These are phyloP conservation scores for Hypolimnas misippus DNA, from an alignment of 2,888 invertebrate genomes.

Conservation along the genomic window DNA sequence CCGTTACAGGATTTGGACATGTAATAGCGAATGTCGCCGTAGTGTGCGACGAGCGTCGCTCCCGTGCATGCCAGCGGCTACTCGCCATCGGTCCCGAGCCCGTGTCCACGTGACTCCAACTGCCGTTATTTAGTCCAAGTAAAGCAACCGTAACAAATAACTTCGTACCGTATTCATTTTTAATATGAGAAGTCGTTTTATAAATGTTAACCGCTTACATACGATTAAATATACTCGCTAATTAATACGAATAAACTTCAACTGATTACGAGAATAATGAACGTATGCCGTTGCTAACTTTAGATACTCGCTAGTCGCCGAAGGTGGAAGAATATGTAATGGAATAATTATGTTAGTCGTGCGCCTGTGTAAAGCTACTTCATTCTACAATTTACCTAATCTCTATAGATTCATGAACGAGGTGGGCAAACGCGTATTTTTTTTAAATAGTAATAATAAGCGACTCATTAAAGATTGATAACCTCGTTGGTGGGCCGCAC, in stretches of 20 bases:
- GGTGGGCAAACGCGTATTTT: conserved; percentile 56
- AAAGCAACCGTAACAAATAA: conserved; percentile 41
- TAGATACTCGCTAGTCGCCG: conserved; percentile 2
- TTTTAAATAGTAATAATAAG: conserved; percentile 58
- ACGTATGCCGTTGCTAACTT: conserved; percentile 13
- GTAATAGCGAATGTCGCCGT: neutral
- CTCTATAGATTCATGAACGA: conserved; percentile 48
- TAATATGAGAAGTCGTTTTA: conserved; percentile 30
- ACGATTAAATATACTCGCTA: conserved; percentile 35
- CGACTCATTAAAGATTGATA: conserved; percentile 73
- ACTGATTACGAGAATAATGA: conserved; percentile 29
- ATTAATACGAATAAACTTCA: conserved; percentile 36
- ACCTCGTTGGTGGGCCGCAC: conserved; percentile 68
- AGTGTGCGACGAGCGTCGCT: neutral
- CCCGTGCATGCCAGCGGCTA: too few species aligned
- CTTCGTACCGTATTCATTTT: conserved; percentile 35
- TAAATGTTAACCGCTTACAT: conserved; percentile 35
- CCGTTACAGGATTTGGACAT: neutral
- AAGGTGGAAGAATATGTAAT: neutral
- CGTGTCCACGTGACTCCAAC: conserved; percentile 33
- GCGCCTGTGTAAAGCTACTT: neutral
- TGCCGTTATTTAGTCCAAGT: conserved; percentile 38
- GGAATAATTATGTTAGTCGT: conserved; percentile 3
- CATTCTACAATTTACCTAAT: conserved; percentile 32
- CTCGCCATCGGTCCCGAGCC: conserved; percentile 27